Base-by-base conservation (phyloP, 2,797 vertebrate species). In the Pitangus sulphuratus region DNA sequence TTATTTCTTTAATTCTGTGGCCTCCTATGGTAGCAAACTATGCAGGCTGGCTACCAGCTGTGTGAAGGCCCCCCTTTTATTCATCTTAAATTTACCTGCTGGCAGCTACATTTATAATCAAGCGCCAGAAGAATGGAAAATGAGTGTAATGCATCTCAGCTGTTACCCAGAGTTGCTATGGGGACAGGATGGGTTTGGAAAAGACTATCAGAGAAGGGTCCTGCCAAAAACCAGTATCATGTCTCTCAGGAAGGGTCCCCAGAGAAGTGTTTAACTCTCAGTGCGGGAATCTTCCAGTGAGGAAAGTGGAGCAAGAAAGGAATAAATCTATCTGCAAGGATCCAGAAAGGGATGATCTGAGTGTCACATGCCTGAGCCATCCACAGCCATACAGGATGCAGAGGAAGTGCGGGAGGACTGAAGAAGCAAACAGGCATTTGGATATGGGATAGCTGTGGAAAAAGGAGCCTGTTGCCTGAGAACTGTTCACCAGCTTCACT, bases 71-170 rank as follows among this genome's bases (percentile, higher is more conserved):
- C 57, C 50, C 47, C 42, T 91, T 84, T 81, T 65, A 58, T 44
- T 81, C 10, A 12, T 75, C 93, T 90, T 78, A 89, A 91, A 94
- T 88, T 88, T 95, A 95, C 91, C 95, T 97, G 65, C 87, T 95
- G 80, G 87, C 85, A 94, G 65, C 80, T 88, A 81, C 16, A 24
- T 84, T 80, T 90, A 57, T 75, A 81, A 83, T 75, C 57, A 65
- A 64, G 57, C 0, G 8, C 39, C 61, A 88, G 50, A 90, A 90
- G 15, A 81, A 86, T 62, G 90, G 85, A 88, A 93, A 82, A 70
- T 26, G 42, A 50, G 28, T 3, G 9, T 54, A 88, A 95, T 58
- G n/a, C 33, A 30, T 57, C 45, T 68, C n/a, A 37, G 26, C 85
- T 88, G 35, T 69, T 88, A 71, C 35, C 14, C 24, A 3, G 42